Percentiles rank a stretch among this genome's conserved stretches.
phyloP scores from a whole-genome alignment of 2,797 vertebrate species.

The Tamandua tetradactyla region DNA sequence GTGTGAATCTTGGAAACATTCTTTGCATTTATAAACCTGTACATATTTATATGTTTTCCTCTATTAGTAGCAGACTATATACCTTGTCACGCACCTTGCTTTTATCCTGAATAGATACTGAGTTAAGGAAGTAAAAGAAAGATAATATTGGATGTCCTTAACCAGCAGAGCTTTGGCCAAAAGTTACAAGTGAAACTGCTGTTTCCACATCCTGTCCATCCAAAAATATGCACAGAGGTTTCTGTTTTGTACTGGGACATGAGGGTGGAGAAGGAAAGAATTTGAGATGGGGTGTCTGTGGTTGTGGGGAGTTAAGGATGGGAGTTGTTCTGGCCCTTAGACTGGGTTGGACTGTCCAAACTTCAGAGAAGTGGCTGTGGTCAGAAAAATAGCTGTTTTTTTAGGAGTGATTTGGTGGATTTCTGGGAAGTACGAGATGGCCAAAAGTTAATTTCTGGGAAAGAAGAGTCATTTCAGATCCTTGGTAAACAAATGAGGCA shows the following conservation, averaged over 20 bases:
- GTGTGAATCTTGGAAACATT: not conserved
- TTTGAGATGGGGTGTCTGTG: not conserved
- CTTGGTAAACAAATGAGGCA: not conserved
- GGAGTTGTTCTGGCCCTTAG: not conserved
- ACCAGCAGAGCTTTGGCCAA: not conserved
- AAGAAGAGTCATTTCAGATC: constrained; percentile 24
- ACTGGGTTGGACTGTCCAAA: not conserved
- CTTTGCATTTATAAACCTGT: not conserved
- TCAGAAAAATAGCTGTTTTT: not conserved
- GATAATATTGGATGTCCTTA: not conserved
- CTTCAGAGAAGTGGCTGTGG: not conserved
- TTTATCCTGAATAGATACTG: not conserved
- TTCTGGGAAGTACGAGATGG: not conserved
- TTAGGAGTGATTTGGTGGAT: not conserved
- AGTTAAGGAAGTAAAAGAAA: not conserved
- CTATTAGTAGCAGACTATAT: not conserved
- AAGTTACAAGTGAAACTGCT: not conserved
- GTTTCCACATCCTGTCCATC: not conserved
- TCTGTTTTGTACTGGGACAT: not conserved
- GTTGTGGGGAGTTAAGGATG: constrained; percentile 10
- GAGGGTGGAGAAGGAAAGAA: not conserved
- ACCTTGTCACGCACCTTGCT: not conserved
- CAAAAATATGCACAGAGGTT: not conserved
- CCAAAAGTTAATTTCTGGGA: constrained; percentile 56
- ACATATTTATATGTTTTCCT: not conserved